Percentiles rank a stretch among this genome's conserved stretches.
Conservation (phyloP, 2,888 invertebrate genomes). For the Leptopilina myrica region DNA sequence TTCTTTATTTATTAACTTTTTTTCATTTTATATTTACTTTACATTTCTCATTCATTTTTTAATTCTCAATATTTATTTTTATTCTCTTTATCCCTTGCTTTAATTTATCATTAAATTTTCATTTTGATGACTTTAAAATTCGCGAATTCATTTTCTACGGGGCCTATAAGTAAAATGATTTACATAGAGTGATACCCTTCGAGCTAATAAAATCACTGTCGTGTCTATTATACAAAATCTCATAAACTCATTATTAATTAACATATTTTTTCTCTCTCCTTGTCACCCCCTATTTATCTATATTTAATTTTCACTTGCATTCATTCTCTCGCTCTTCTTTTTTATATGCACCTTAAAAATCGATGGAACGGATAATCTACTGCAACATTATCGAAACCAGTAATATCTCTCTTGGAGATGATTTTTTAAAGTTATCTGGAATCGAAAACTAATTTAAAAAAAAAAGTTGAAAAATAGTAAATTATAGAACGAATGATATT, state of each 20-base stretch:
- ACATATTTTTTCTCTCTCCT: constrained; percentile 59
- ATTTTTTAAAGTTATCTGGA: constrained; percentile 29
- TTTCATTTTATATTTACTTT: no score
- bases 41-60: constrained; percentile 4
- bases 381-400: constrained; percentile 58
- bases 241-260: constrained; percentile 70
- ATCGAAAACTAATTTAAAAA: constrained; percentile 25
- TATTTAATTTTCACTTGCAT: background rate
- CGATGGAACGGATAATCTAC: constrained; percentile 70
- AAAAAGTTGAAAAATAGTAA: constrained; percentile 7
- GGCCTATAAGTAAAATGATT: constrained; percentile 36
- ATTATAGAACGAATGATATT: constrained; percentile 47
- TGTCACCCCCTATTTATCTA: constrained; percentile 47
- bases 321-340: constrained; percentile 52
- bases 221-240: constrained; percentile 65
- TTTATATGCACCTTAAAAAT: constrained; percentile 58
- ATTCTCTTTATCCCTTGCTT: no score
- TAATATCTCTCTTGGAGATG: constrained; percentile 5
- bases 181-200: constrained; percentile 61
- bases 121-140: constrained; percentile 36
- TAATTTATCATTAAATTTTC: no score
- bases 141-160: constrained; percentile 42
- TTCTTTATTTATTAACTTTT: background rate
- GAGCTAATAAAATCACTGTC: constrained; percentile 72
- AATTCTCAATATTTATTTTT: background rate